Evolutionary conservation across 2,888 invertebrate species (phyloP).

Genomic region (Lithophane semibrunnea): DNA sequence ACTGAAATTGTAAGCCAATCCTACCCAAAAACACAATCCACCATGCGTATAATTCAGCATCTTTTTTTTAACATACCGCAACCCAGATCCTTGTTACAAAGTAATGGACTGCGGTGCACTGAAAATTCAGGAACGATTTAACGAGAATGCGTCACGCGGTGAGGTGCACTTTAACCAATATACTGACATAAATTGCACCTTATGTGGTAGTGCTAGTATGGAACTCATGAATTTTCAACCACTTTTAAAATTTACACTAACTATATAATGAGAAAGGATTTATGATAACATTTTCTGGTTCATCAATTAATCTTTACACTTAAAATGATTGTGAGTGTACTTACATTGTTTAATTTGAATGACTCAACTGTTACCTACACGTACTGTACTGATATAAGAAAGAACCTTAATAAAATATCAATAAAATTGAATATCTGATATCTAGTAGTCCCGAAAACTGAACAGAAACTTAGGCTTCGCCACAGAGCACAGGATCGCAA

Average conservation of each 20-base stretch:
- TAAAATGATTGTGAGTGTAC: not conserved
- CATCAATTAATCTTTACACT: constrained; percentile 7
- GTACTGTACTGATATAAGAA: not conserved
- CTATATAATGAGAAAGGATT: constrained; percentile 29
- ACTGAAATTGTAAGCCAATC: not conserved
- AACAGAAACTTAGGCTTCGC: not conserved
- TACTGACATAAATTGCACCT: constrained; percentile 53
- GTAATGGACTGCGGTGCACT: constrained; percentile 56
- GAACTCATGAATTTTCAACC: constrained; percentile 44
- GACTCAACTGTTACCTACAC: not conserved
- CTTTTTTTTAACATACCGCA: constrained; percentile 37
- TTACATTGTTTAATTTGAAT: not conserved
- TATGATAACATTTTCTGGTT: constrained; percentile 28
- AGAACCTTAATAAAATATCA: not conserved
- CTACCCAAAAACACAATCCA: not conserved
- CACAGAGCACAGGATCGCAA: not conserved
- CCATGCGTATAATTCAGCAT: constrained; percentile 4
- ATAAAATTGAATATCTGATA: not conserved
- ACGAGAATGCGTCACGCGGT: constrained; percentile 54
- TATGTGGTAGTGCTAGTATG: constrained; percentile 23
- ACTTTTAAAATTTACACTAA: constrained; percentile 42
- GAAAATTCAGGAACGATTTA: constrained; percentile 54
- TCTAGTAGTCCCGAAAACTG: not conserved
- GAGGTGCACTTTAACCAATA: constrained; percentile 54
- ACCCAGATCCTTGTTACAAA: constrained; percentile 46